Base-by-base conservation (phyloP, 23 tunicate species). In the Aplidium turbinatum region DNA sequence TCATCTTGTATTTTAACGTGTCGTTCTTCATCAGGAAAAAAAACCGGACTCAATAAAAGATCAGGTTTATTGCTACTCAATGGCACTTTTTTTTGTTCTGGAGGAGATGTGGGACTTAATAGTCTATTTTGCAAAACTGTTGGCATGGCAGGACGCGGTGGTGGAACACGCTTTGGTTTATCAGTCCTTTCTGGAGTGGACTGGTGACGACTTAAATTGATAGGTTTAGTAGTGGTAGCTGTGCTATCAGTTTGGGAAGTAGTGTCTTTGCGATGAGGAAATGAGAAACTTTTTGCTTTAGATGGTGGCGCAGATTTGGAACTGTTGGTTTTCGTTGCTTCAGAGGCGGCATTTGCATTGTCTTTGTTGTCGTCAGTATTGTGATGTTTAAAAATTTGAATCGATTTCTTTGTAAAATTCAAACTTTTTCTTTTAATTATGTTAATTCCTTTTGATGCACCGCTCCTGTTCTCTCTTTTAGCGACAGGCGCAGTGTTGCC, bases 101-200 rank as follows among this genome's bases (percentile, higher is more conserved):
- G n/a, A n/a, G n/a, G n/a, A n/a, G n/a, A n/a, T n/a, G n/a, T n/a
- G n/a, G 89, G 89, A 31, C 60, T 75, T 0, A 60, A 0, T 30
- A 84, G 83, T 50, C 81, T 88, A 3, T 78, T 47, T 47, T 70
- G 78, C 32, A 81, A 23, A 16, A 57, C 61, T 1, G 48, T 5
- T 3, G 86, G 86, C 3, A 70, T 27, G 1, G 71, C 34, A 3
- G 86, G 86, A 30, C 86, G 26, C 1, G 86, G 86, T 27, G 86
- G 86, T 11, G 86, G 78, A 28, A 32, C 38, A n/a, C 58, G 67
- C 22, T 58, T 70, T 21, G 61, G 68, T 68, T 68, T 68, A n/a
- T 32, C 24, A 24, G 35, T 24, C 9, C 58, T 28, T 3, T 24
- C 30, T 23, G 50, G 50, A 16, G n/a, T n/a, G n/a, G n/a, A n/a